Base-by-base conservation (phyloP, 2,888 invertebrate genomes). In the Dryomyza anilis region DNA sequence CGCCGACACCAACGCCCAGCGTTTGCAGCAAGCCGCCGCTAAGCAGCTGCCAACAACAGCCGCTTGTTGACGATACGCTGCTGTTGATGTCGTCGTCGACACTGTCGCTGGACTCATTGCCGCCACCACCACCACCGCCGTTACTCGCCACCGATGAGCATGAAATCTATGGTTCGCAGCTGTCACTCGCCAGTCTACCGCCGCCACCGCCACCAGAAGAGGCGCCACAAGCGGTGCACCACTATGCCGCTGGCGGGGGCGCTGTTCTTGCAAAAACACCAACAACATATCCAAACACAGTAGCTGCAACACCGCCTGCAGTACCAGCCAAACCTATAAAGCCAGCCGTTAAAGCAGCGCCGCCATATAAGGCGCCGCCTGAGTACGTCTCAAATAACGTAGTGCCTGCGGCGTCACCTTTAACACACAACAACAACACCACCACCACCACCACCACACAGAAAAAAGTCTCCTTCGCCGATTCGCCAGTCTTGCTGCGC, bases 101-200 rank as follows among this genome's bases (percentile, higher is more conserved):
- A 14, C 84, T 92, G 12, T 93, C 93, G 25, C 81, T 93, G 45
- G 93, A 93, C 73, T 92, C 92, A n/a, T 81, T 93, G 66, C 93
- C 92, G 16, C 93, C 93, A 53, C 93, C 93, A 53, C 89, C 90
- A 45, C 89, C 89, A 39, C 89, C 89, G 29, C 71, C 74, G 25
- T 77, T 76, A 5, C 84, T 84, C 23, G 73, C 74, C 67, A 69
- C 73, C 52, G 80, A 82, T 55, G 78, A 77, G 4, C 77, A 78
- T 23, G 79, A 79, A 67, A 77, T 83, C 7, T 80, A 87, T 12
- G 92, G 91, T 4, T 92, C 92, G 6, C 90, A 90, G 75, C 82
- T 92, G 30, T 89, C 89, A 53, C 77, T 89, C 66, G 87, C 86
- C 73, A 91, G 91, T 48, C 82, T 92, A 43, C 93, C 93, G 7